Evolutionary conservation across 2,113 vertebrate genomes (phyloP).

Genomic region (Dasyornis broadbenti): DNA sequence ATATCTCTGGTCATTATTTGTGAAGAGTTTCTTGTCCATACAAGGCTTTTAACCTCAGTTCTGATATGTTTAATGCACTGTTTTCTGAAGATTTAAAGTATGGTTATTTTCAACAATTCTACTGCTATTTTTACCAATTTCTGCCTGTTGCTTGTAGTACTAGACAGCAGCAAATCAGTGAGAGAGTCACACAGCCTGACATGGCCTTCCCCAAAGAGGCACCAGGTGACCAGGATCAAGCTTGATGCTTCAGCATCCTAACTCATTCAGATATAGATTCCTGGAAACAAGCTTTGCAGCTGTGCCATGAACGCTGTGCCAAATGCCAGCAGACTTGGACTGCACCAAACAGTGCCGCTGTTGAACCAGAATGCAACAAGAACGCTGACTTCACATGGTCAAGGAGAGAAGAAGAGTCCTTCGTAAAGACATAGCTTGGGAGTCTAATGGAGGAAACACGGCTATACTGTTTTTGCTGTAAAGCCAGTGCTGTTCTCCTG

Average conservation of each 20-base stretch:
- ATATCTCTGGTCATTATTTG: background rate
- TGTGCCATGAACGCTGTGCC: background rate
- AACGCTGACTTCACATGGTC: fast-evolving
- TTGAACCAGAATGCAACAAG: fast-evolving
- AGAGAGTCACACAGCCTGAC: background rate
- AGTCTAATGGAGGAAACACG: background rate
- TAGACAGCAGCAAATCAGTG: background rate
- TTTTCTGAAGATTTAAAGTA: background rate
- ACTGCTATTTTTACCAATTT: background rate
- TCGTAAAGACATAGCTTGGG: background rate
- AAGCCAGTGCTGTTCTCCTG: fast-evolving
- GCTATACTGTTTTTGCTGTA: fast-evolving
- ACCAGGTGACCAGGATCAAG: background rate
- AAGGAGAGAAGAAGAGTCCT: background rate
- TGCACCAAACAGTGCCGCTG: fast-evolving
- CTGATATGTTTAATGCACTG: background rate
- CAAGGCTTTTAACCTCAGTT: background rate
- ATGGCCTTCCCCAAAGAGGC: background rate
- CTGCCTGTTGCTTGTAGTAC: background rate
- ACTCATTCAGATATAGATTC: background rate
- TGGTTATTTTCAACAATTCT: background rate
- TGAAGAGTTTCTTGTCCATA: background rate
- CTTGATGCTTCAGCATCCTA: background rate
- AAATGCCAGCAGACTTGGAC: fast-evolving
- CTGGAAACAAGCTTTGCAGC: background rate